A percentile compares a stretch with the other conserved stretches of the same genome.
phyloP scores from a whole-genome alignment of 2,888 invertebrate species.

The Steinernema carpocapsae region DNA sequence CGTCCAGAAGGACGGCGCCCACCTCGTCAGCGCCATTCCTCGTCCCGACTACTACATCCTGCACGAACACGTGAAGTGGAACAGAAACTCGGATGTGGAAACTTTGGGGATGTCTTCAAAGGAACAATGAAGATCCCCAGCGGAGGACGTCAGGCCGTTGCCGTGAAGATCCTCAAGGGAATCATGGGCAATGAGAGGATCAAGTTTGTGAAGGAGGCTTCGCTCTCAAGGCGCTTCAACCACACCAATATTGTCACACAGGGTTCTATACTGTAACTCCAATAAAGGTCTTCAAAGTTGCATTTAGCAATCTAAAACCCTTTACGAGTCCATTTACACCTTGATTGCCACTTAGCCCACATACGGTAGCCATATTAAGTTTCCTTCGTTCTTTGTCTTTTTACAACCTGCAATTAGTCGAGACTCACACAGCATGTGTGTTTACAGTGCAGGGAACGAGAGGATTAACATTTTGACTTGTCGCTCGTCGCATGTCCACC shows the following conservation, averaged over 20 bases:
- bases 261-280: too few relatives aligned
- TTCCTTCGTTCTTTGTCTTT: too few relatives aligned
- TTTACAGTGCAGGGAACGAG: not conserved
- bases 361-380: too few relatives aligned
- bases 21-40: constrained; percentile 4
- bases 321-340: too few relatives aligned
- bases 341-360: too few relatives aligned
- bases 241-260: constrained; percentile 7
- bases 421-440: too few relatives aligned
- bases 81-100: constrained; percentile 11
- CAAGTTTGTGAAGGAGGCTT: constrained; percentile 15
- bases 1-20: constrained; percentile 14
- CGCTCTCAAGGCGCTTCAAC: not conserved
- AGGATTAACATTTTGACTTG: not conserved
- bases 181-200: constrained; percentile 13
- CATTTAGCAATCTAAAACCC: too few relatives aligned
- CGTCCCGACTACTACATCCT: constrained; percentile 20
- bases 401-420: too few relatives aligned
- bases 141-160: constrained; percentile 5
- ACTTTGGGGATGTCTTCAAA: constrained; percentile 11
- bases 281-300: too few relatives aligned
- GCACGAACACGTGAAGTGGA: constrained; percentile 13
- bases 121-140: constrained; percentile 17
- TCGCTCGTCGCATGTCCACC: not conserved
- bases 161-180: constrained; percentile 19